Percentiles rank a stretch among this genome's conserved stretches.
phyloP scores from a whole-genome alignment of 2,113 vertebrate genomes.

The Cheirogaleus medius region DNA sequence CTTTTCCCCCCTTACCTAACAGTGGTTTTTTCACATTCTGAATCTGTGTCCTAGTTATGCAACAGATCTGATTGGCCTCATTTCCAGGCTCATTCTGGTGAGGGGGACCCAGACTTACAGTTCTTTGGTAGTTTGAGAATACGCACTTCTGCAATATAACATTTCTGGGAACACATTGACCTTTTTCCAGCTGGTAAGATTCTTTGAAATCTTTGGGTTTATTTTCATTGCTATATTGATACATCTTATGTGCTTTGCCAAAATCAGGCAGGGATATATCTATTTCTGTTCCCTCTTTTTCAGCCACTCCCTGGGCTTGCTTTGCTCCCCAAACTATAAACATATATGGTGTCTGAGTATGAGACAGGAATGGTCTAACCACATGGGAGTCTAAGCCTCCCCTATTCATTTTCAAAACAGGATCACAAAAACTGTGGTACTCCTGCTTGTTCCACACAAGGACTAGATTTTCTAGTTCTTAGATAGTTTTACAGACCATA shows the following conservation, averaged over 20 bases:
- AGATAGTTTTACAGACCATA: slow-evolving; percentile 81
- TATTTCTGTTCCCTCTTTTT: slow-evolving; percentile 53
- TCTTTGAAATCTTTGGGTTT: slow-evolving; percentile 54
- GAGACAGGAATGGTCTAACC: slow-evolving; percentile 35
- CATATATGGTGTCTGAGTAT: slow-evolving; percentile 12
- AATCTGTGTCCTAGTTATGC: background rate
- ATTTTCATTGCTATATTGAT: slow-evolving; percentile 46
- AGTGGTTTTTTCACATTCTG: background rate
- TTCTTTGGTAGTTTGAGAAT: background rate
- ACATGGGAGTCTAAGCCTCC: background rate
- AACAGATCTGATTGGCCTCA: background rate
- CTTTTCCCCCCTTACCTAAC: background rate
- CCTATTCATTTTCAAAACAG: slow-evolving; percentile 71
- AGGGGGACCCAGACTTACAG: background rate
- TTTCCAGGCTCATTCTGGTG: background rate
- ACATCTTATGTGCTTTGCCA: slow-evolving; percentile 50
- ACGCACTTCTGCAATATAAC: background rate
- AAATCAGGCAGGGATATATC: slow-evolving; percentile 51
- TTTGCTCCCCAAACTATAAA: slow-evolving; percentile 52
- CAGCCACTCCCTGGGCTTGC: background rate
- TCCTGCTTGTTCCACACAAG: slow-evolving; percentile 70
- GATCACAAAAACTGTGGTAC: slow-evolving; percentile 68
- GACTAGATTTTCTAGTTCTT: slow-evolving; percentile 73
- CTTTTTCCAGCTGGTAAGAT: slow-evolving; percentile 24
- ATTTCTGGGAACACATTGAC: slow-evolving; percentile 25